Conservation (phyloP, 2,113 vertebrate species). For the Tor tambroides region DNA sequence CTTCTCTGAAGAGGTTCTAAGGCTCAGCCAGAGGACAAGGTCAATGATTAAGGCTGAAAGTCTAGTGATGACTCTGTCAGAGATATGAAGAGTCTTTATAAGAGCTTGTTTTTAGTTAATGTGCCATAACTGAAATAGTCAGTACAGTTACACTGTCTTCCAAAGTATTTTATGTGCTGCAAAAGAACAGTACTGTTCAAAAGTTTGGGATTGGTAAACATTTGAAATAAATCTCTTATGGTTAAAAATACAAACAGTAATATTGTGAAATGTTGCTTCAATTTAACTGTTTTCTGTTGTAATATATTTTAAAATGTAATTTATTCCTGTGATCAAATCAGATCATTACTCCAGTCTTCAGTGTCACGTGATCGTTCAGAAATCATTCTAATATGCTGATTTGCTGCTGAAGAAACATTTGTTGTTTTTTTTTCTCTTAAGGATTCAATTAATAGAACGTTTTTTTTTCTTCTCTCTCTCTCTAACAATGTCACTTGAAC, state of each 20-base stretch:
- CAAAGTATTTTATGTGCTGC: not conserved
- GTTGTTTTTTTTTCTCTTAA: too few species aligned
- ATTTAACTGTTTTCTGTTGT: not conserved
- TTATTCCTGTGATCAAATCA: too few species aligned
- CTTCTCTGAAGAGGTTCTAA: conserved; percentile 10
- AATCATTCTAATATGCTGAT: too few species aligned
- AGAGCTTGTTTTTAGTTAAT: conserved; percentile 12
- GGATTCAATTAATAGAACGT: too few species aligned
- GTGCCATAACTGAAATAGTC: not conserved
- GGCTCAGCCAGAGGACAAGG: conserved; percentile 18
- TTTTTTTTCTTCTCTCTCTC: too few species aligned
- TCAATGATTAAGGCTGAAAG: conserved; percentile 34
- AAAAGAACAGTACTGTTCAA: not conserved
- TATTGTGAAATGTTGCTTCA: not conserved
- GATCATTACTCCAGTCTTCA: too few species aligned
- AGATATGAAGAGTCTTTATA: conserved; percentile 3
- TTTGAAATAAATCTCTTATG: not conserved
- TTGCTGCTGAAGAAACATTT: too few species aligned
- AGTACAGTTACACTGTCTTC: not conserved
- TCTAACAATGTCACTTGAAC: too few species aligned
- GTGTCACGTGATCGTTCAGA: too few species aligned
- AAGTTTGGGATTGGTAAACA: not conserved
- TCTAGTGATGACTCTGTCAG: conserved; percentile 22
- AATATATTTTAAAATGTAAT: too few species aligned
- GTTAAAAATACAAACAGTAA: not conserved